Percentiles rank a stretch among this genome's conserved stretches.
These are phyloP conservation scores for Tetanocera ferruginea DNA, from an alignment of 2,888 invertebrate genomes.

Conservation along the genomic window DNA sequence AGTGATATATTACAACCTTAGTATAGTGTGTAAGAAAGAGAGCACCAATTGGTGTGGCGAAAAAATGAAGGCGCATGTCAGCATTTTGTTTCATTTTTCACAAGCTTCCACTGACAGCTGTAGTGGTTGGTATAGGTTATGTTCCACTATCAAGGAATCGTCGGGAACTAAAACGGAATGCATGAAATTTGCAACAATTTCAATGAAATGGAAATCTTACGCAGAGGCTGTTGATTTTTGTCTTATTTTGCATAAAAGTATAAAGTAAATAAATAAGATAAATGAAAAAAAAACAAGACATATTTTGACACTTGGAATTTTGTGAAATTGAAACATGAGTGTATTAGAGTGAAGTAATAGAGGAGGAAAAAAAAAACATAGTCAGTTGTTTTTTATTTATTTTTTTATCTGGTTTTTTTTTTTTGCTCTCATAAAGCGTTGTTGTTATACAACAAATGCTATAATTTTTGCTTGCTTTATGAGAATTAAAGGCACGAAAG, in stretches of 20 bases:
- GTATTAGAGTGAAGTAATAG: no score
- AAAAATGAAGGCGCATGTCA: neutral
- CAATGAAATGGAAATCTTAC: no score
- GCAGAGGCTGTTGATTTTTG: neutral
- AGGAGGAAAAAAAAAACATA: no score
- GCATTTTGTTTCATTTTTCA: neutral
- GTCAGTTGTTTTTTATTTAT: no score
- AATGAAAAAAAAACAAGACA: neutral
- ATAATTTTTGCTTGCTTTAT: no score
- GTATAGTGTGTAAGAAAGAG: constrained; percentile 1
- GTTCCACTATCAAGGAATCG: no score
- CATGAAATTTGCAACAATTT: no score
- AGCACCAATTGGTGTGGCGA: neutral
- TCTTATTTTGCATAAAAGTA: neutral
- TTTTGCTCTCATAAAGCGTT: no score
- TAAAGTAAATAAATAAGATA: neutral
- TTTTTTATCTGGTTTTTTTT: no score
- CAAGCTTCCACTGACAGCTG: neutral
- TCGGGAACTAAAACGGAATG: no score
- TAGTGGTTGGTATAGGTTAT: neutral
- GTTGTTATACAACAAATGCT: no score
- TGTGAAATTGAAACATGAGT: neutral
- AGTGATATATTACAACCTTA: neutral
- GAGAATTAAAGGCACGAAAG: neutral
- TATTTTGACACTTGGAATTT: neutral